Conservation (phyloP, 2,888 invertebrate species). For the Cheilosia vulpina region DNA sequence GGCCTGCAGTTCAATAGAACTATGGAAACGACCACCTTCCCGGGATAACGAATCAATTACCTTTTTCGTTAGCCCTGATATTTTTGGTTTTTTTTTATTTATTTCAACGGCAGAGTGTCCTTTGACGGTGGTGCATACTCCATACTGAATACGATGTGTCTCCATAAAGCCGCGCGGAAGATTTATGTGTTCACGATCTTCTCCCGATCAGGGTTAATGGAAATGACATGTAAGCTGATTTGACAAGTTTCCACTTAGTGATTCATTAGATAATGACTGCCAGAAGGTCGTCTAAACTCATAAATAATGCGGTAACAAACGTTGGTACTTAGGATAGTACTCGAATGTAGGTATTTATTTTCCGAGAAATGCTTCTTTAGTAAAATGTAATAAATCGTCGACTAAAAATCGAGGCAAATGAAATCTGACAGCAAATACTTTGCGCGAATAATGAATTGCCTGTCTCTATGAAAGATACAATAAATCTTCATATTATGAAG, state of each 20-base stretch:
- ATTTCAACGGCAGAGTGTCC: not conserved
- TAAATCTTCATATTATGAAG: conserved; percentile 26
- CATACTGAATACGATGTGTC: too few relatives aligned
- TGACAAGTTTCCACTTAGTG: conserved; percentile 65
- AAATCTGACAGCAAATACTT: conserved; percentile 69
- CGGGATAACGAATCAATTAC: not conserved
- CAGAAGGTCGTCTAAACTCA: conserved; percentile 65
- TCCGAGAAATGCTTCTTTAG: conserved; percentile 29
- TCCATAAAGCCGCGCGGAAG: not conserved
- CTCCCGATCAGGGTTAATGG: conserved; percentile 66
- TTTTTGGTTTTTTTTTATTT: not conserved
- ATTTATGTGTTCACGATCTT: conserved; percentile 58
- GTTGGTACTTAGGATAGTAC: conserved; percentile 22
- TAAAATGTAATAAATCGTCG: conserved; percentile 67
- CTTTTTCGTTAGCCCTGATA: not conserved
- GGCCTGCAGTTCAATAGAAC: too few relatives aligned
- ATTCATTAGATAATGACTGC: conserved; percentile 67
- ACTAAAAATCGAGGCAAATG: conserved; percentile 56
- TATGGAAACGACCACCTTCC: not conserved
- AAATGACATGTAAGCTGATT: conserved; percentile 63
- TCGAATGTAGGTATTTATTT: conserved; percentile 26
- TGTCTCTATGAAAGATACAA: conserved; percentile 46
- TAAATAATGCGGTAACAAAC: conserved; percentile 56
- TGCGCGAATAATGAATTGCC: conserved; percentile 61
- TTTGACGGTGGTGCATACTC: not conserved